These are phyloP conservation scores for Cirrhinus molitorella DNA, from an alignment of 2,797 vertebrate genomes.

Conservation along the genomic window DNA sequence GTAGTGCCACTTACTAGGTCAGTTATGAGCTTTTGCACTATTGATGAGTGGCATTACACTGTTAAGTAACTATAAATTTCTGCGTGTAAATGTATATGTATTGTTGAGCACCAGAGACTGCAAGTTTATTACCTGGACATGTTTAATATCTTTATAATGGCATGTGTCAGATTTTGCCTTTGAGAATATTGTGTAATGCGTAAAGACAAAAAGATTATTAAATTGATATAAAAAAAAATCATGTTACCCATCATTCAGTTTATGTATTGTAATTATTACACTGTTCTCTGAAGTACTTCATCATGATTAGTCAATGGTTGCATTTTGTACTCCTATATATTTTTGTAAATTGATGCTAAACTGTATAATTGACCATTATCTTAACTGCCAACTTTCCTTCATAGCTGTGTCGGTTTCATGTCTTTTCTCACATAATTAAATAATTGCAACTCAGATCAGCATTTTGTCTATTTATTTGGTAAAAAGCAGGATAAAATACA, in stretches of 20 bases:
- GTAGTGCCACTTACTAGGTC: neutral
- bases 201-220: neutral
- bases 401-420: neutral
- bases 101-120: neutral
- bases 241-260: neutral
- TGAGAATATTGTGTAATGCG: neutral
- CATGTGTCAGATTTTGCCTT: neutral
- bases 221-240: neutral
- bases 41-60: neutral
- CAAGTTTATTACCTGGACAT: neutral
- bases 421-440: neutral
- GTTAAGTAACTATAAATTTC: neutral
- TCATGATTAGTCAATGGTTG: neutral
- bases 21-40: neutral
- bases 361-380: neutral
- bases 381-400: neutral
- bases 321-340: neutral
- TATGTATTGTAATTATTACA: neutral
- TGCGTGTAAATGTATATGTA: neutral
- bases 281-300: neutral
- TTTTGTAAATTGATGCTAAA: neutral
- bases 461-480: neutral
- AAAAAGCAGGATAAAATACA: too few relatives aligned
- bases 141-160: conserved; percentile 12
- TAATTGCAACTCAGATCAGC: neutral